Conservation (phyloP, 1,140 invertebrate species). For the Zelostemma sp. region DNA sequence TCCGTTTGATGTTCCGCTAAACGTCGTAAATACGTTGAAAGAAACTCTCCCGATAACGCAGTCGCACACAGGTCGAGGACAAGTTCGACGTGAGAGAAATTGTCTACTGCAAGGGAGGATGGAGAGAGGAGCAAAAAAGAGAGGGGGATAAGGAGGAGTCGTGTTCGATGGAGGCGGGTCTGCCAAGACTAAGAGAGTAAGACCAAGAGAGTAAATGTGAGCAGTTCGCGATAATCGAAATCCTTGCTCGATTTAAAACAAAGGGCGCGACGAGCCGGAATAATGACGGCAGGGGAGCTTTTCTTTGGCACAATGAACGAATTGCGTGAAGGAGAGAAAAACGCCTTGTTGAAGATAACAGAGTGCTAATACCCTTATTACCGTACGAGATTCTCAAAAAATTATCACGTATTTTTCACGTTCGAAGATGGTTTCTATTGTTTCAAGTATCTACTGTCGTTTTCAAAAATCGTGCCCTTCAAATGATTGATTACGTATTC, state of each 20-base stretch:
- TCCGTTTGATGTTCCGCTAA: no score
- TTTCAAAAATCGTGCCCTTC: conserved; percentile 24
- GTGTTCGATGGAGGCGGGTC: conserved; percentile 62
- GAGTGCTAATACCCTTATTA: no score
- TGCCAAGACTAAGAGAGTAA: conserved; percentile 59
- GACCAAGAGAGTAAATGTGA: conserved; percentile 66
- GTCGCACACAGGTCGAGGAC: conserved; percentile 16
- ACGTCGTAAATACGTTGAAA: no score
- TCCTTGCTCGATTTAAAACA: conserved; percentile 58
- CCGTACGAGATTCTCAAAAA: no score
- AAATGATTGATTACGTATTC: conserved; percentile 39
- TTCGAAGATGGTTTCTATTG: no score
- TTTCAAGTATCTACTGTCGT: background rate
- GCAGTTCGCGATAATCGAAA: conserved; percentile 66
- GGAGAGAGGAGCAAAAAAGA: conserved; percentile 29
- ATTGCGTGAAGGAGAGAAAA: background rate
- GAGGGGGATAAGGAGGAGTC: conserved; percentile 61
- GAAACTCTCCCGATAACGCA: no score
- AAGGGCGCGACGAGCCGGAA: conserved; percentile 38
- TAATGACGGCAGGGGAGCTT: conserved; percentile 5
- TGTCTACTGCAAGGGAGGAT: conserved; percentile 6
- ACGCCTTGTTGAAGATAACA: background rate
- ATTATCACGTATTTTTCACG: no score
- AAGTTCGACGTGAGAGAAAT: conserved; percentile 14
- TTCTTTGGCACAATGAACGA: background rate